Base-by-base conservation (phyloP, 2,797 vertebrate species). In the Apogon hyalosoma region DNA sequence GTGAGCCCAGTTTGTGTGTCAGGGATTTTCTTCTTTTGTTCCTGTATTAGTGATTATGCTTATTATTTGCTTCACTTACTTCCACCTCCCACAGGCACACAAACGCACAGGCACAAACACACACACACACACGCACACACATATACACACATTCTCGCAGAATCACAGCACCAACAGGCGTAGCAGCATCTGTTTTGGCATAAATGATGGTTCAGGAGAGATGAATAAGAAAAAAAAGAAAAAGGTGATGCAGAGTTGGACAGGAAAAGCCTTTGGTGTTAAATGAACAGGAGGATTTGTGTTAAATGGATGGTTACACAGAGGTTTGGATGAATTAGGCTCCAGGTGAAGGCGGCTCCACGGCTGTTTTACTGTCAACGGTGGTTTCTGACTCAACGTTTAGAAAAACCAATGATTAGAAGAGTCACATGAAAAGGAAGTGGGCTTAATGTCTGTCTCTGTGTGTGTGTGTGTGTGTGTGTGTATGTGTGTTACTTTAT, bases 141-240 rank as follows among this genome's bases (percentile, higher is more conserved):
- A 24, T 4, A 24, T 4, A 24, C 21, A 24, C 21, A 24, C 21
- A 24, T 24, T 24, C 21, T 24, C 21, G 43, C 0, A 63, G 3
- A 38, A 54, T 33, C 50, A 63, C 53, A 62, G 67, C 73, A 68
- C 57, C 63, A 67, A 49, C 76, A 74, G 75, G 67, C 52, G 19
- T 38, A 33, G 70, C 63, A 56, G 81, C 84, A 90, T 88, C 89
- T 89, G 85, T 77, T 86, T 84, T 43, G 62, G 53, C 74, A 77
- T 83, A 79, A 83, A 88, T 87, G 48, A 84, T 43, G 63, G 49
- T 69, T 79, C 64, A 75, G 73, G 75, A 77, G 40, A 80, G 82
- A 68, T 21, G 18, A 24, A 2, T 24, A 24, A 24, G 2, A 24
- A 24, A 24, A 64, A 79, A 71, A 65, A 67, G 77, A 48, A 57